A percentile compares a stretch with the other conserved stretches of the same genome.
phyloP scores from a whole-genome alignment of 2,888 invertebrate species.

The Melitaea athalia region DNA sequence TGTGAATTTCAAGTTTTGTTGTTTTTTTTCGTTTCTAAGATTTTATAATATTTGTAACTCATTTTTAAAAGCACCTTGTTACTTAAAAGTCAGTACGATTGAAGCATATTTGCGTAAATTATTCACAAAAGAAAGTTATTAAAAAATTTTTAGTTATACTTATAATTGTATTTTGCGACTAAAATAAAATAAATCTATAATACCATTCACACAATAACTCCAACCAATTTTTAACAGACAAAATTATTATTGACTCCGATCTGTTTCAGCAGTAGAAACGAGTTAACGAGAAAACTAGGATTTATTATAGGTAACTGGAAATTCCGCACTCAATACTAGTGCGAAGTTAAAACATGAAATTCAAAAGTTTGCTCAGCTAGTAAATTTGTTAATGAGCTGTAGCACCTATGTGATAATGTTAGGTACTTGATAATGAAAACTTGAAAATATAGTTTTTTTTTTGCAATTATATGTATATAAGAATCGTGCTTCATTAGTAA shows the following conservation, averaged over 20 bases:
- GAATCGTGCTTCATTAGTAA: neutral
- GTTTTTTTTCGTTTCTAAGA: neutral
- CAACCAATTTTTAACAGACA: too few relatives aligned
- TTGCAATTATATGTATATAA: neutral
- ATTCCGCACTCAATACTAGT: neutral
- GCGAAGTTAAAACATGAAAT: neutral
- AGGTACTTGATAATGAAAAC: neutral
- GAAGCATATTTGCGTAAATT: too few relatives aligned
- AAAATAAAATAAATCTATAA: too few relatives aligned
- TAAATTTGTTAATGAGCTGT: neutral
- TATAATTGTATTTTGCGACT: too few relatives aligned
- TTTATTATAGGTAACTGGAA: neutral
- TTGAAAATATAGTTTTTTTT: neutral
- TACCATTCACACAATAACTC: too few relatives aligned
- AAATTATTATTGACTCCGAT: neutral
- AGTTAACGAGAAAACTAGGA: conserved; percentile 5
- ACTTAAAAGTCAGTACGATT: too few relatives aligned
- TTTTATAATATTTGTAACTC: neutral
- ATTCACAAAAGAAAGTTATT: too few relatives aligned
- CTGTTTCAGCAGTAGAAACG: neutral
- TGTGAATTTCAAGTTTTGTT: neutral
- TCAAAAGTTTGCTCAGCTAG: neutral
- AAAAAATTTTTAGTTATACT: too few relatives aligned
- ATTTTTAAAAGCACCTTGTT: neutral
- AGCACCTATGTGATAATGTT: neutral